Evolutionary conservation across 2,888 invertebrate species (phyloP).

Genomic region (Sylvicola fuscatus): DNA sequence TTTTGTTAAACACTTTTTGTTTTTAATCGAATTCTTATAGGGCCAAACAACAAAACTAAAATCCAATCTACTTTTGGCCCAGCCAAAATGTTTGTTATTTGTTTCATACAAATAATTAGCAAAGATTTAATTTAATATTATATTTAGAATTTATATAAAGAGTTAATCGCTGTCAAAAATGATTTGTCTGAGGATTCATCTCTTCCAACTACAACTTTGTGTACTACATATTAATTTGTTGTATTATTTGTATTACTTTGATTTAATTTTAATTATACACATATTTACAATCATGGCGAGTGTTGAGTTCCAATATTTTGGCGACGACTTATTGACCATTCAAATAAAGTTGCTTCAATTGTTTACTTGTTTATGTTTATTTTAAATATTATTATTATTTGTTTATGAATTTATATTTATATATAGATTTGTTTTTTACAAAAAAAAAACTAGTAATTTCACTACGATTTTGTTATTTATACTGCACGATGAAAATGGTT

Average conservation of each 20-base stretch:
- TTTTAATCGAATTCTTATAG: too few relatives aligned
- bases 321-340: conserved; percentile 5
- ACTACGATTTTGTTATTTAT: too few relatives aligned
- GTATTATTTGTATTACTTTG: not conserved
- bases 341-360: not conserved
- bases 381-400: not conserved
- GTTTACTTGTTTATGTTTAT: not conserved
- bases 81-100: not conserved
- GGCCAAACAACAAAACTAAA: too few relatives aligned
- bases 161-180: too few relatives aligned
- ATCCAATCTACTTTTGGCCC: too few relatives aligned
- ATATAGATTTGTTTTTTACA: not conserved
- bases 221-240: not conserved
- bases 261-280: conserved; percentile 6
- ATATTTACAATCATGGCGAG: conserved; percentile 9
- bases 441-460: not conserved
- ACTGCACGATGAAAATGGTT: too few relatives aligned
- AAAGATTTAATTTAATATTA: not conserved
- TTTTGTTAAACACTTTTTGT: too few relatives aligned
- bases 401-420: not conserved
- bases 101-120: not conserved
- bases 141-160: not conserved
- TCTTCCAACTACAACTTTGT: not conserved
- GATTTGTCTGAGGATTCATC: not conserved
- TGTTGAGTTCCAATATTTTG: conserved; percentile 8